Evolutionary conservation across 1,140 invertebrate species (phyloP).

Genomic region (Acromyrmex heyeri): DNA sequence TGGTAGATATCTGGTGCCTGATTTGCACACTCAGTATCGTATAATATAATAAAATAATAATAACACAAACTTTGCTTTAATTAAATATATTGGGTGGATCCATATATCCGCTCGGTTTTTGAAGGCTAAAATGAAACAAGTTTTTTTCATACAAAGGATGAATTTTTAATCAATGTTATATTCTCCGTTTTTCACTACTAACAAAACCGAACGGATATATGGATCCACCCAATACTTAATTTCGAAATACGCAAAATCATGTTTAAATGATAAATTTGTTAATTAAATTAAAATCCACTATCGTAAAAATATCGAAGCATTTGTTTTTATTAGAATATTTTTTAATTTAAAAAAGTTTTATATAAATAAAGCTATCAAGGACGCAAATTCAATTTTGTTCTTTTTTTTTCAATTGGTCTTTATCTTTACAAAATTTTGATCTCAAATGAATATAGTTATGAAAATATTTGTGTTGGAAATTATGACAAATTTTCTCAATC

Average conservation of each 20-base stretch:
- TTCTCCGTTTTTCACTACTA: no score
- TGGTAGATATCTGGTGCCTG: not conserved
- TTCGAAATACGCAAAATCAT: not conserved
- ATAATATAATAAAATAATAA: not conserved
- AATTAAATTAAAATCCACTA: not conserved
- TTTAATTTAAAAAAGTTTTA: not conserved
- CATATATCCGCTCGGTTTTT: no score
- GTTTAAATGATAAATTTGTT: not conserved
- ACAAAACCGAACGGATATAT: no score
- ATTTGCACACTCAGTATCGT: not conserved
- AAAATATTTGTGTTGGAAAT: slow-evolving; percentile 2
- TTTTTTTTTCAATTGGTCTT: not conserved
- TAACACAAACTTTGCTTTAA: not conserved
- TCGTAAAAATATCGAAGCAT: not conserved
- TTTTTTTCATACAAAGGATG: no score
- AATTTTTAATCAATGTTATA: no score
- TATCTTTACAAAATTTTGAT: not conserved
- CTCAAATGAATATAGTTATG: not conserved
- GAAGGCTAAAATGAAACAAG: no score
- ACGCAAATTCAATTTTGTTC: not conserved
- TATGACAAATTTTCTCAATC: not conserved
- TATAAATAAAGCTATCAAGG: not conserved
- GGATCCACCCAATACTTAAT: no score
- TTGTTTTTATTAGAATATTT: not conserved
- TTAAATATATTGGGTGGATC: no score